These are phyloP conservation scores for Bombus consobrinus DNA, from an alignment of 1,140 invertebrate genomes.

Conservation along the genomic window DNA sequence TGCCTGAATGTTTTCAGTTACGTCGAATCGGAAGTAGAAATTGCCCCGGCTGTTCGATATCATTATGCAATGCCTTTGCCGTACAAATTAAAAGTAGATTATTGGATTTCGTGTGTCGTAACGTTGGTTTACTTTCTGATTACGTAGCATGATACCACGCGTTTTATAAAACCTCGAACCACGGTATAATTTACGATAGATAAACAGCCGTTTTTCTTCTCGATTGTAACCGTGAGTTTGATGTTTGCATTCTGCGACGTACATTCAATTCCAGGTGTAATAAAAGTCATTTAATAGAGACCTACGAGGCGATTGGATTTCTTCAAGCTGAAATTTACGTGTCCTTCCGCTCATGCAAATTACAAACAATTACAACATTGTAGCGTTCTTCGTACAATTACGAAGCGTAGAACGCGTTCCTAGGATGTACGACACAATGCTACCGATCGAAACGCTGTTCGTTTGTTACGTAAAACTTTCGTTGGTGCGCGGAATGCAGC, in stretches of 20 bases:
- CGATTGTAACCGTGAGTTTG: neutral
- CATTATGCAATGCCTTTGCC: slow-evolving; percentile 3
- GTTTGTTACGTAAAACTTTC: neutral
- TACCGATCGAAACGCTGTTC: neutral
- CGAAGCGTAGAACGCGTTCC: neutral
- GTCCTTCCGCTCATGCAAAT: neutral
- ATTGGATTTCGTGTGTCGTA: slow-evolving; percentile 24
- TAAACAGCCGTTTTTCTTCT: slow-evolving; percentile 2
- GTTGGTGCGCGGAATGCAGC: neutral
- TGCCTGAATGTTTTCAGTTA: neutral
- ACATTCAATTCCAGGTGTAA: neutral
- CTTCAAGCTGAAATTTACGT: neutral
- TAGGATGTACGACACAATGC: neutral
- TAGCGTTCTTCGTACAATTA: neutral
- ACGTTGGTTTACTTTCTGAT: slow-evolving; percentile 24
- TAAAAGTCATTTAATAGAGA: neutral
- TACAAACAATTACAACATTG: neutral
- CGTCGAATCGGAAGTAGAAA: neutral
- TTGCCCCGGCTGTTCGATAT: neutral
- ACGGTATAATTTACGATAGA: slow-evolving; percentile 34
- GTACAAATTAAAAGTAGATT: neutral
- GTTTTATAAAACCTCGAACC: neutral
- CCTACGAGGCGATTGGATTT: neutral
- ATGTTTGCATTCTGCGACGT: neutral
- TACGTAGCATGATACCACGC: slow-evolving; percentile 8